phyloP scores from a whole-genome alignment of 2,113 vertebrate species.

The Ciconia boyciana region DNA sequence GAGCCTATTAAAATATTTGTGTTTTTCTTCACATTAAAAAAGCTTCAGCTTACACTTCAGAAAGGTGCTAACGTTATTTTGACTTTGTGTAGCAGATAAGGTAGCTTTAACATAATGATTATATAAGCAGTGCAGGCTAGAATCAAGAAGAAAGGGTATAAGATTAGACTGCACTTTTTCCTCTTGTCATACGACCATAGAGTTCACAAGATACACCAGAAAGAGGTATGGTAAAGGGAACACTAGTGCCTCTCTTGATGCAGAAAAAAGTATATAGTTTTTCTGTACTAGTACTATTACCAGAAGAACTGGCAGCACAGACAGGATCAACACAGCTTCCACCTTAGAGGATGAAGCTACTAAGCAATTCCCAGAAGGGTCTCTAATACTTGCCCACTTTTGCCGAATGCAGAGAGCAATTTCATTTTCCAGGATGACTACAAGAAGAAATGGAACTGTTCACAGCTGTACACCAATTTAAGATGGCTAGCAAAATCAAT shows the following conservation, averaged over 20 bases:
- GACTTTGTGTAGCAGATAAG: not conserved
- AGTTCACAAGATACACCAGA: not conserved
- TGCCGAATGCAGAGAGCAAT: not conserved
- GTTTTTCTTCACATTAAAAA: not conserved
- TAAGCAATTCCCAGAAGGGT: not conserved
- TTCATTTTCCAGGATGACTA: not conserved
- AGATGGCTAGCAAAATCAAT: not conserved
- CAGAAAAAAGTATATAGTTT: not conserved
- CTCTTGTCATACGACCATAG: no score
- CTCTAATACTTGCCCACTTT: not conserved
- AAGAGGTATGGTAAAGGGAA: not conserved
- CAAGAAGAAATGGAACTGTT: not conserved
- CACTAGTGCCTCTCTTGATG: no score
- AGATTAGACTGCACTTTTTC: not conserved
- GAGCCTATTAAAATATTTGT: not conserved
- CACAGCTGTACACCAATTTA: not conserved
- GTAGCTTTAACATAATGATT: not conserved
- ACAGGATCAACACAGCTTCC: not conserved
- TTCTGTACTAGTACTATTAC: no score
- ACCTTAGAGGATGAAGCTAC: not conserved
- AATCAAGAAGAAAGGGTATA: not conserved
- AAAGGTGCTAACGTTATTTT: not conserved
- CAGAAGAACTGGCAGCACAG: not conserved
- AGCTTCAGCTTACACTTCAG: not conserved
- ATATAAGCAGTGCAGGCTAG: not conserved